These are phyloP conservation scores for Dasyornis broadbenti DNA, from an alignment of 2,113 vertebrate genomes.

Conservation along the genomic window DNA sequence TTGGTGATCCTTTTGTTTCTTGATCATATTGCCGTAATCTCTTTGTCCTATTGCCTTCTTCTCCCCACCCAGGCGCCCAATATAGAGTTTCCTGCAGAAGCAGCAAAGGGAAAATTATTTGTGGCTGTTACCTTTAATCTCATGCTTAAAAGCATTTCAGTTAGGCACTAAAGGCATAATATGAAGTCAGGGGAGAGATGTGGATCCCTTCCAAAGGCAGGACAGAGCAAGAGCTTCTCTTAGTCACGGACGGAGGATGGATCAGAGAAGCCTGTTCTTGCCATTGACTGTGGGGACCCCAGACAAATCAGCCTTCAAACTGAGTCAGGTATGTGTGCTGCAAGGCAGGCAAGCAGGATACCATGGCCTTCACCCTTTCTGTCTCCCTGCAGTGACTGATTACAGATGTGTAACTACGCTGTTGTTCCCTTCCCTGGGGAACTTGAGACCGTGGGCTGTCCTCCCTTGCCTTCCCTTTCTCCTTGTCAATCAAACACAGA, in stretches of 20 bases:
- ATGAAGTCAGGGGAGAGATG: neutral
- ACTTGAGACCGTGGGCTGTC: neutral
- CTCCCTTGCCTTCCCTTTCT: neutral
- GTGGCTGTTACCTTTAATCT: neutral
- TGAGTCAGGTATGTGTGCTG: neutral
- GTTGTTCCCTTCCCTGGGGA: neutral
- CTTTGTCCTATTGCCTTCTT: neutral
- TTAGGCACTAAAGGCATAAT: neutral
- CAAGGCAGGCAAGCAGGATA: neutral
- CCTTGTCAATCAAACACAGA: slow-evolving; percentile 34
- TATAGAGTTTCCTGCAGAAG: neutral
- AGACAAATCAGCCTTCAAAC: neutral
- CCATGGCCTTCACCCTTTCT: neutral
- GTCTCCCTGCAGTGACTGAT: neutral
- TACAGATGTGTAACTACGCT: neutral
- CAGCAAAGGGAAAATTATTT: neutral
- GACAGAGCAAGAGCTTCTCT: neutral
- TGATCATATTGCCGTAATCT: neutral
- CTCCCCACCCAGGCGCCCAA: neutral
- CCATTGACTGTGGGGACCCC: neutral
- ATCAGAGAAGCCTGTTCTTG: neutral
- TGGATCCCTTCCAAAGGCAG: neutral
- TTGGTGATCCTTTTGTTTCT: neutral
- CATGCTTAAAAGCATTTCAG: neutral
- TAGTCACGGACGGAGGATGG: neutral